Conservation (phyloP, 2,797 vertebrate species). For the Neoniphon sammara region DNA sequence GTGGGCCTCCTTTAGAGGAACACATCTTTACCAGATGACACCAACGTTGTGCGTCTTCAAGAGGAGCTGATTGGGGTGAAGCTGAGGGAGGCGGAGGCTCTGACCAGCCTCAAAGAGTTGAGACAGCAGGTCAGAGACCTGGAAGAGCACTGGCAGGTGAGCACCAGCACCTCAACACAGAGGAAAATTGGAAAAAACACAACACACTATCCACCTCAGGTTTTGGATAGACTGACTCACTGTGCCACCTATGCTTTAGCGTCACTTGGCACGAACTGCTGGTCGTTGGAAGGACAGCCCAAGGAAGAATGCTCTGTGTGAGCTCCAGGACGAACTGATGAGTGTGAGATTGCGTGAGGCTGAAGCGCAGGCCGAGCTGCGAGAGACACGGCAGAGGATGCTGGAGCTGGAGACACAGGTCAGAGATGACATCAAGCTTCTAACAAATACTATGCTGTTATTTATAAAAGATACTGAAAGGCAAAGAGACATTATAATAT, state of each 20-base stretch:
- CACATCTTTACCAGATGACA: slow-evolving; percentile 94
- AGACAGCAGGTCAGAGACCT: slow-evolving; percentile 93
- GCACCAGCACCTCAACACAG: neutral
- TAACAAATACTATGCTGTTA: neutral
- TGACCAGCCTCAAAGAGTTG: slow-evolving; percentile 92
- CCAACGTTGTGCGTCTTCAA: slow-evolving; percentile 93
- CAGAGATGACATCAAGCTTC: slow-evolving; percentile 29
- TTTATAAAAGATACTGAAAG: neutral
- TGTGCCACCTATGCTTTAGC: slow-evolving; percentile 72
- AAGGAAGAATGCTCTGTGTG: slow-evolving; percentile 89
- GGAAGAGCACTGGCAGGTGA: slow-evolving; percentile 99
- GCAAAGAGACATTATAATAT: neutral
- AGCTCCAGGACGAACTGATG: slow-evolving; percentile 98
- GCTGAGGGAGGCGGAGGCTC: slow-evolving; percentile 93
- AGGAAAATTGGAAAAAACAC: neutral
- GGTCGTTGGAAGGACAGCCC: slow-evolving; percentile 95
- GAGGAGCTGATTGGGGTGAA: slow-evolving; percentile 96
- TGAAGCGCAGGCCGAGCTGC: slow-evolving; percentile 93
- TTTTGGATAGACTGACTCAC: slow-evolving; percentile 1
- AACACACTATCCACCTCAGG: neutral
- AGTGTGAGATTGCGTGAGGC: slow-evolving; percentile 92
- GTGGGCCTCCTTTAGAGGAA: slow-evolving; percentile 85
- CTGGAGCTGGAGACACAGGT: slow-evolving; percentile 98
- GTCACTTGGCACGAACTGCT: slow-evolving; percentile 91
- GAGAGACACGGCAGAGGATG: slow-evolving; percentile 93